A percentile compares a stretch with the other conserved stretches of the same genome.
phyloP scores from a whole-genome alignment of 2,113 vertebrate genomes.

The Chascanopsetta lugubris region DNA sequence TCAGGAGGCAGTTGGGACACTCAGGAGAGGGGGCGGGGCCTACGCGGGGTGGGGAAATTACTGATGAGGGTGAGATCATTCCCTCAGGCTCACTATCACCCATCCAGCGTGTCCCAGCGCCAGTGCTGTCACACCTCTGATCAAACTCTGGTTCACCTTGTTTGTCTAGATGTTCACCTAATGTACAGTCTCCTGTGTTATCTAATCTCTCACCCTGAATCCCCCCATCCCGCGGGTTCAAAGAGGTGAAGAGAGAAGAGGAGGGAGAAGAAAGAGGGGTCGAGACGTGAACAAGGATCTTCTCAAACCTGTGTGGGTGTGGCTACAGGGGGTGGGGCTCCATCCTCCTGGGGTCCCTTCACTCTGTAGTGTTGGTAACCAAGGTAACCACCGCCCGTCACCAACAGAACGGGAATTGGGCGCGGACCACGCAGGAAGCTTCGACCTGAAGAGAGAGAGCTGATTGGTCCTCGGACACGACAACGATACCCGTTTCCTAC shows the following conservation, averaged over 20 bases:
- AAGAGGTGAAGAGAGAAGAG: not conserved
- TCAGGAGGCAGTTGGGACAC: not conserved
- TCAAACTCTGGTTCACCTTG: not conserved
- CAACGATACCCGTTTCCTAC: no score
- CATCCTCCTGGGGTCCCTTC: conserved; percentile 24
- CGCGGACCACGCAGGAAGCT: conserved; percentile 31
- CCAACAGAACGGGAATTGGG: conserved; percentile 56
- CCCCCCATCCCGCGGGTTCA: no score
- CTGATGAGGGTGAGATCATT: conserved; percentile 4
- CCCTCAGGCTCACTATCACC: conserved; percentile 35
- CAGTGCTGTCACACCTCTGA: not conserved
- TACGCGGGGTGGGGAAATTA: not conserved
- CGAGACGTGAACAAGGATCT: not conserved
- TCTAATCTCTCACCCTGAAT: no score
- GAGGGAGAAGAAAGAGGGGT: not conserved
- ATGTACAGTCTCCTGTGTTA: no score
- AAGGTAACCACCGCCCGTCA: conserved; percentile 64
- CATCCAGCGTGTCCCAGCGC: not conserved
- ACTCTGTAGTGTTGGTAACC: conserved; percentile 66
- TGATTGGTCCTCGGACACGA: conserved; percentile 8
- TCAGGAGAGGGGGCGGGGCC: conserved; percentile 9
- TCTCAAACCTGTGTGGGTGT: conserved; percentile 58
- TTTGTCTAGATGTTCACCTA: no score
- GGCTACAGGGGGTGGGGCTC: conserved; percentile 27
- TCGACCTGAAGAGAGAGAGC: conserved; percentile 33